phyloP scores from a whole-genome alignment of 2,113 vertebrate species.

The Buteo buteo region DNA sequence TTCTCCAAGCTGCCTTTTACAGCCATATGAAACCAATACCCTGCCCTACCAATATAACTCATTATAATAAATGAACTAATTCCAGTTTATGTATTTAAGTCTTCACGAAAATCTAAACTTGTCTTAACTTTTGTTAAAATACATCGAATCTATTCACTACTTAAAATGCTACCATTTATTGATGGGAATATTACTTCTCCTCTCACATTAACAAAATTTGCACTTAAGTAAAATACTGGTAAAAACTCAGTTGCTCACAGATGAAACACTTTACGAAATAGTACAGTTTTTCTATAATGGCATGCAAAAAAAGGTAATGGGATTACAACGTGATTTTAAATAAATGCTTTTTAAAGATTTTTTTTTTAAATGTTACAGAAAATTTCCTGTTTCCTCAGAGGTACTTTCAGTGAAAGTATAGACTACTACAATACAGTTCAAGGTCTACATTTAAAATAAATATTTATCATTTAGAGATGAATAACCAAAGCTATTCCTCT shows the following conservation, averaged over 20 bases:
- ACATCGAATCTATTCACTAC: background rate
- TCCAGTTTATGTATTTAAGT: background rate
- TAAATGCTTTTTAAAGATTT: background rate
- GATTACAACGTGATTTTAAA: background rate
- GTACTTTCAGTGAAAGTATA: background rate
- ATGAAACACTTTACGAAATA: background rate
- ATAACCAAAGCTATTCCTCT: background rate
- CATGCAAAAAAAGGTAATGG: background rate
- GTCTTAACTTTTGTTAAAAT: background rate
- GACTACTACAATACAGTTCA: background rate
- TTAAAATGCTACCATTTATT: background rate
- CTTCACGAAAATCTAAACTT: background rate
- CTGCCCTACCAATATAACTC: background rate
- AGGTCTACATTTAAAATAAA: background rate
- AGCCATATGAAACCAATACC: background rate
- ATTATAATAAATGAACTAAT: background rate
- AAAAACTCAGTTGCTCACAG: background rate
- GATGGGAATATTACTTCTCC: background rate
- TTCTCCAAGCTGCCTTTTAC: slow-evolving; percentile 23
- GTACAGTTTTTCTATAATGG: background rate
- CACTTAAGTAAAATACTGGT: background rate
- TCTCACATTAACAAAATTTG: background rate
- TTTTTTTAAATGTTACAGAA: background rate
- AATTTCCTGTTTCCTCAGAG: background rate
- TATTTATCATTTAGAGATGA: background rate